Base-by-base conservation (phyloP, 1,140 invertebrate genomes). In the Lepidurus couesii region DNA sequence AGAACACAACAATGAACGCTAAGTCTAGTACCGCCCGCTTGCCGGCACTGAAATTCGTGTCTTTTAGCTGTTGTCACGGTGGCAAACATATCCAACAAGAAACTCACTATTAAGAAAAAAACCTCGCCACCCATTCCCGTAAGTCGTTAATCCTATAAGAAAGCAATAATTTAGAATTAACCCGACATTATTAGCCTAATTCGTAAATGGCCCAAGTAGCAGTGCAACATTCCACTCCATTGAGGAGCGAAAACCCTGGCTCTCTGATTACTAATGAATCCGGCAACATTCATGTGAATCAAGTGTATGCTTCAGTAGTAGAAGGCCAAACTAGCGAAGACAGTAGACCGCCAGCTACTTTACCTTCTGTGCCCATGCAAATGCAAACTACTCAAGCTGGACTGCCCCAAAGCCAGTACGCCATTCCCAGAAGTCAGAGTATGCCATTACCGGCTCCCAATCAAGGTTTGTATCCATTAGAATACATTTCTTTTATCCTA, bases 341-440 rank as follows among this genome's bases (percentile, higher is more conserved):
- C 13, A 65, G 53, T 21, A 65, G 53, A 65, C 53, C 53, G 21
- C 16, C 53, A 65, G 53, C 53, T 21, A 65, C 53, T 65, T 65
- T 65, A 65, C 53, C 53, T 13, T 65, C 16, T 16, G 53, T 65
- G 53, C 53, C 53, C 53, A 65, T 65, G 53, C 53, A 65, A 65
- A 65, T 65, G 53, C 53, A 65, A 21, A 65, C 53, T 7, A 65
- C 53, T 65, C 53, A 65, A 65, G 53, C 53, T 65, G 53, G 53
- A 65, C 5, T 21, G 16, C 53, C 53, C 7, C 53, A 65, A 65
- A 65, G 53, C 53, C 53, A 65, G 13, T 65, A 65, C 53, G 53
- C 53, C 53, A 65, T 65, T 16, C 53, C 53, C 16, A 65, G 53
- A 65, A 65, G 53, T 65, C 53, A 65, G 21, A 65, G 53, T 65